phyloP scores from a whole-genome alignment of 2,113 vertebrate species.

The Bungarus multicinctus region DNA sequence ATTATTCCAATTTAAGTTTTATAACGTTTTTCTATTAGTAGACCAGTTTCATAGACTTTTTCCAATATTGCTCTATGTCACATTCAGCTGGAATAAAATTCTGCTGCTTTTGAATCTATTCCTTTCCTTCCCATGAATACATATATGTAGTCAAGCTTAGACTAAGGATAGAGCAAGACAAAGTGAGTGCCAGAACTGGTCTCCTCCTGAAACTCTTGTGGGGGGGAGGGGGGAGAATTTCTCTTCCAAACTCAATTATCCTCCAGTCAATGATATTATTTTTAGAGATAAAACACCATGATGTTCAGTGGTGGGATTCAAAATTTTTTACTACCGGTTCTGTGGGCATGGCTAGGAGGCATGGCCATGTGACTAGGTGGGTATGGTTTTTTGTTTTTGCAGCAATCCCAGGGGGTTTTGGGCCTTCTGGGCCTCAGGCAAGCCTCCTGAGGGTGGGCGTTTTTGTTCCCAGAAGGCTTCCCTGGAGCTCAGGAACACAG shows the following conservation, averaged over 20 bases:
- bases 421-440: no score
- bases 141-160: not conserved
- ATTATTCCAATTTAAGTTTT: not conserved
- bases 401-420: no score
- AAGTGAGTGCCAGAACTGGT: not conserved
- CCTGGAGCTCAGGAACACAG: no score
- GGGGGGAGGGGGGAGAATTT: fast-evolving
- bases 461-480: no score
- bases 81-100: not conserved
- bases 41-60: not conserved
- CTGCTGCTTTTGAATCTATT: not conserved
- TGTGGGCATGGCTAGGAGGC: no score
- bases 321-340: no score
- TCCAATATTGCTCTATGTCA: not conserved
- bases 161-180: not conserved
- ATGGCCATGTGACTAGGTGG: no score
- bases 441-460: no score
- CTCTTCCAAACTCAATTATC: not conserved
- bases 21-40: not conserved
- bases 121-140: no score
- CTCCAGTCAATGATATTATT: not conserved
- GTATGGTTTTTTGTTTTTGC: no score
- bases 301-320: not conserved
- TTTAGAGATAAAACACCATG: not conserved
- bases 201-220: not conserved